These are phyloP conservation scores for Thyatira batis DNA, from an alignment of 2,888 invertebrate genomes.

Conservation along the genomic window DNA sequence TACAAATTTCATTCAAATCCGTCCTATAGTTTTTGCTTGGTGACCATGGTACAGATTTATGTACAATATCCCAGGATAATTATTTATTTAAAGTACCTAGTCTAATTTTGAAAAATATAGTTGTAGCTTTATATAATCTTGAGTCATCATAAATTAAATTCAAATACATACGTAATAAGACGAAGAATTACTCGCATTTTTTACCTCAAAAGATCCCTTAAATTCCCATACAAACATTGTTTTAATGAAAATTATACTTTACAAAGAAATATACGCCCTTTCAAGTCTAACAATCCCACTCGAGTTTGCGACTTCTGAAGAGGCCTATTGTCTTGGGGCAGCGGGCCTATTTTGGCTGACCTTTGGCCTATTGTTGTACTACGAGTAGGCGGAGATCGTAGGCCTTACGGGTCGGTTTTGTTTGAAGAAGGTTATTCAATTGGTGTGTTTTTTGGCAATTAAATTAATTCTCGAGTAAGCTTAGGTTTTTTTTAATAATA, in stretches of 20 bases:
- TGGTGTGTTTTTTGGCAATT: not conserved
- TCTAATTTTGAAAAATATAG: too few relatives aligned
- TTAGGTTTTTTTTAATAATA: too few relatives aligned
- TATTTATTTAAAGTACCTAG: too few relatives aligned
- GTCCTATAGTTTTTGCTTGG: too few relatives aligned
- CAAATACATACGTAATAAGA: too few relatives aligned
- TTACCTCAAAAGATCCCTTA: not conserved
- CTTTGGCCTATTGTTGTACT: conserved; percentile 28
- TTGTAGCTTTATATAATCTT: too few relatives aligned
- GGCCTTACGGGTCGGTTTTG: not conserved
- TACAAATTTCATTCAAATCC: too few relatives aligned
- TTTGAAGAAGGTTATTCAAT: conserved; percentile 6
- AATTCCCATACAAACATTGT: not conserved
- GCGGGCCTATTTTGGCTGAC: conserved; percentile 18
- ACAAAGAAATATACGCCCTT: not conserved
- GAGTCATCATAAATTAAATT: too few relatives aligned
- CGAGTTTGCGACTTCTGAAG: conserved; percentile 9
- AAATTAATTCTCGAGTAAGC: too few relatives aligned
- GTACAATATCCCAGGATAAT: too few relatives aligned
- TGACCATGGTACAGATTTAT: too few relatives aligned
- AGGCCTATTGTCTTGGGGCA: conserved; percentile 16
- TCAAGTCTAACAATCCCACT: not conserved
- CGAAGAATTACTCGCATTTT: not conserved
- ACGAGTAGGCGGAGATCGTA: conserved; percentile 13
- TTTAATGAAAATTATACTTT: not conserved